Evolutionary conservation across 2,888 invertebrate species (phyloP).

Genomic region (Melinaea marsaeus): DNA sequence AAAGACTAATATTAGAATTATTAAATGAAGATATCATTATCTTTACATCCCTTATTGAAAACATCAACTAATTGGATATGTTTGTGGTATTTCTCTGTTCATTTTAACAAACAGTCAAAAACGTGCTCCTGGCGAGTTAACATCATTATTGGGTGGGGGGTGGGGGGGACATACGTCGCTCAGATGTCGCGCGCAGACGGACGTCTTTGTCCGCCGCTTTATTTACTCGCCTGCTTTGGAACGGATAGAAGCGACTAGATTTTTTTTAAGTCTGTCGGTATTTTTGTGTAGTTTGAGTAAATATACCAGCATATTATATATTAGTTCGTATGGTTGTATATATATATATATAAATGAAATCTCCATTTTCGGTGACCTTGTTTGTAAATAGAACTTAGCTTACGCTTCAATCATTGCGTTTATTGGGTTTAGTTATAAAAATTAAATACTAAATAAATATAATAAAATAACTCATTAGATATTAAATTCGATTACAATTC

Average conservation of each 20-base stretch:
- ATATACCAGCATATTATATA: not conserved
- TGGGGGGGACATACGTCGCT: conserved; percentile 69
- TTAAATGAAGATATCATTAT: no score
- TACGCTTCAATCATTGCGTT: no score
- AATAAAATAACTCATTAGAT: conserved; percentile 8
- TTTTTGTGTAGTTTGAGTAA: conserved; percentile 15
- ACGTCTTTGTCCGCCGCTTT: conserved; percentile 77
- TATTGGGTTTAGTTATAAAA: not conserved
- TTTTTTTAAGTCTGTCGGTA: conserved; percentile 22
- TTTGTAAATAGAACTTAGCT: no score
- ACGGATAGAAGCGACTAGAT: conserved; percentile 60
- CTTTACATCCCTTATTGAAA: no score
- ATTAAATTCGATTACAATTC: conserved; percentile 12
- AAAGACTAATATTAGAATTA: no score
- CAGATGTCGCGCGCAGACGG: conserved; percentile 75
- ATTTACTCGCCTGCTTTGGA: conserved; percentile 61
- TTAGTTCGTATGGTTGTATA: not conserved
- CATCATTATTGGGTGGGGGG: conserved; percentile 67
- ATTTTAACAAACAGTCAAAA: conserved; percentile 51
- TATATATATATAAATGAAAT: not conserved
- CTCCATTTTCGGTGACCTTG: no score
- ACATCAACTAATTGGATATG: no score
- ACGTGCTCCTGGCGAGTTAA: conserved; percentile 68
- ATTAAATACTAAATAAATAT: not conserved
- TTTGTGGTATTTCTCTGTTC: conserved; percentile 1